Base-by-base conservation (phyloP, 2,888 invertebrate species). In the Cartodere bifasciata region DNA sequence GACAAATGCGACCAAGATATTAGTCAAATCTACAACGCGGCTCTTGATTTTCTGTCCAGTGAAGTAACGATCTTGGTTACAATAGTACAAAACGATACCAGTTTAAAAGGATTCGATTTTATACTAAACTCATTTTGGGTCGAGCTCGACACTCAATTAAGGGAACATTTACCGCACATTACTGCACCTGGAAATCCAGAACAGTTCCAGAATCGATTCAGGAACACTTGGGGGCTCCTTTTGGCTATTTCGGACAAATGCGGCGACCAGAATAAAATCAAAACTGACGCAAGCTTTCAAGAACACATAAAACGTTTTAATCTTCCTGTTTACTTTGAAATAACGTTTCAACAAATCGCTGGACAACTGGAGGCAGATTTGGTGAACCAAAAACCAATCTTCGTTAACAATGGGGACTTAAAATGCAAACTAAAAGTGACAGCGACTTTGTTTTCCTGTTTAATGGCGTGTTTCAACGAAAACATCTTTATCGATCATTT, bases 261-360 rank as follows among this genome's bases (percentile, higher is more conserved):
- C 33, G 71, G 72, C 27, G 68, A 71, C 38, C 63, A 70, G 1
- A 63, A 67, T 37, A 50, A 69, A 13, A 66, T 88, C 31, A 67
- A 72, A 40, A 62, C 67, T 31, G 76, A 84, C 49, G 58, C 69
- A 2, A 76, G 81, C 40, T 88, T 83, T 50, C 74, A 74, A 48
- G 75, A 90, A 52, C 71, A 86, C 35, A 46, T 58, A 43, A 75
- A 75, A 41, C 76, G 85, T 45, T 95, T 92, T 85, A 94, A 92
- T 61, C 65, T 94, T 29, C 85, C 90, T 7, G 91, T 95, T n/a
- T 95, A 95, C 60, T 94, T 88, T 58, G 92, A 94, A 64, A 85
- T 90, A 43, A 71, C 90, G 42, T 92, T 90, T 63, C 92, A 92
- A 66, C 87, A 91, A 63, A 85, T 94, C 52, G 88, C 86, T 31